Conservation (phyloP, 2,797 vertebrate species). For the Pseudochirops cupreus region DNA sequence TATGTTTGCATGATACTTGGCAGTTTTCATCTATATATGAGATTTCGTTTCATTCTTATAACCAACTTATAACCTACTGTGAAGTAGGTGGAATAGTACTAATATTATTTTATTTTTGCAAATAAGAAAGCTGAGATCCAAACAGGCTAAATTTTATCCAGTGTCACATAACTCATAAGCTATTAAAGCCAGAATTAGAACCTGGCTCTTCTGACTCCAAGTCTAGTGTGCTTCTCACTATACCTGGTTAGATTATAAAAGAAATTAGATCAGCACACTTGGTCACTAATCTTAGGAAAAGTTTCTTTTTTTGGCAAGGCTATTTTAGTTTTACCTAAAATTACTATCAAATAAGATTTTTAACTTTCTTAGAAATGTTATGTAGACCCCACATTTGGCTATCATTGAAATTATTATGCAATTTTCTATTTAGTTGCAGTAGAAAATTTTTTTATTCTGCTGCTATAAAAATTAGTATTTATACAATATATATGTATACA, state of each 20-base stretch:
- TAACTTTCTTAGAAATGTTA: too few relatives aligned
- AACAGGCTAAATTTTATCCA: neutral
- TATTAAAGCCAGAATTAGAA: neutral
- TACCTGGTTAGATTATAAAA: neutral
- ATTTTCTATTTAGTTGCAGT: neutral
- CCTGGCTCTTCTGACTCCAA: neutral
- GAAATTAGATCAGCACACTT: slow-evolving; percentile 23
- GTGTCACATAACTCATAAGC: neutral
- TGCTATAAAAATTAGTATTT: neutral
- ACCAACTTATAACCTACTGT: neutral
- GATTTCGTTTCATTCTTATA: neutral
- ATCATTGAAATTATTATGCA: neutral
- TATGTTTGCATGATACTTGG: neutral
- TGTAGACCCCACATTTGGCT: neutral
- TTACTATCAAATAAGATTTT: neutral
- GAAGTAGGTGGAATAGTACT: neutral
- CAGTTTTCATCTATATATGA: neutral
- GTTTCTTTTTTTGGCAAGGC: neutral
- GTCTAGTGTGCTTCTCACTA: neutral
- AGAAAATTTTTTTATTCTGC: neutral
- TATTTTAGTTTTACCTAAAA: slow-evolving; percentile 7
- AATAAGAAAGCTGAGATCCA: neutral
- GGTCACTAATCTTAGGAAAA: neutral
- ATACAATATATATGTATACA: neutral
- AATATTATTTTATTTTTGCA: neutral